Conservation (phyloP, 2,113 vertebrate species). For the Varanus komodoensis region DNA sequence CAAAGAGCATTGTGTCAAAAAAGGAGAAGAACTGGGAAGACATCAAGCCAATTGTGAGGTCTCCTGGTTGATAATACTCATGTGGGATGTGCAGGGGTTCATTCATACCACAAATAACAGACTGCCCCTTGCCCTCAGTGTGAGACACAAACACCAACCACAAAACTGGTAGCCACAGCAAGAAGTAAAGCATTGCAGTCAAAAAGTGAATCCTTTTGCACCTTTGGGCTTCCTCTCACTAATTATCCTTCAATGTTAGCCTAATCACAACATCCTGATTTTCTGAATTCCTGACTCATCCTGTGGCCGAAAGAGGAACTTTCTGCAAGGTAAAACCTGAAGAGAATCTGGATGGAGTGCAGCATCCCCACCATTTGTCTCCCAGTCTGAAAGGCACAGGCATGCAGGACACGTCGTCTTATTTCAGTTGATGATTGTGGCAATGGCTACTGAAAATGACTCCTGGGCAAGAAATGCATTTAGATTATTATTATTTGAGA, state of each 20-base stretch:
- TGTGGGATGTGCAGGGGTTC: neutral
- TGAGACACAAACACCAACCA: neutral
- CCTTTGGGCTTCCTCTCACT: no score
- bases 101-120: neutral
- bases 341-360: neutral
- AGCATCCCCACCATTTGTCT: no score
- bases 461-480: neutral
- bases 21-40: neutral
- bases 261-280: neutral
- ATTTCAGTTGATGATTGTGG: neutral
- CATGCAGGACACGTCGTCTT: neutral
- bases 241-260: neutral
- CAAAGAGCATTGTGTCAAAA: neutral
- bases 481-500: neutral
- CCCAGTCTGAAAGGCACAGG: neutral
- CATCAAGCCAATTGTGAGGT: neutral
- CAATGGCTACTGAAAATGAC: neutral
- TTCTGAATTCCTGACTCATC: neutral
- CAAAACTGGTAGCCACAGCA: neutral
- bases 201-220: neutral
- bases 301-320: no score
- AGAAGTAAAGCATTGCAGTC: neutral
- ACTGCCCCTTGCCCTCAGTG: neutral
- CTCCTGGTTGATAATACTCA: slow-evolving; percentile 4
- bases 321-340: no score